These are phyloP conservation scores for Platalea minor DNA, from an alignment of 2,797 vertebrate species.

Conservation along the genomic window DNA sequence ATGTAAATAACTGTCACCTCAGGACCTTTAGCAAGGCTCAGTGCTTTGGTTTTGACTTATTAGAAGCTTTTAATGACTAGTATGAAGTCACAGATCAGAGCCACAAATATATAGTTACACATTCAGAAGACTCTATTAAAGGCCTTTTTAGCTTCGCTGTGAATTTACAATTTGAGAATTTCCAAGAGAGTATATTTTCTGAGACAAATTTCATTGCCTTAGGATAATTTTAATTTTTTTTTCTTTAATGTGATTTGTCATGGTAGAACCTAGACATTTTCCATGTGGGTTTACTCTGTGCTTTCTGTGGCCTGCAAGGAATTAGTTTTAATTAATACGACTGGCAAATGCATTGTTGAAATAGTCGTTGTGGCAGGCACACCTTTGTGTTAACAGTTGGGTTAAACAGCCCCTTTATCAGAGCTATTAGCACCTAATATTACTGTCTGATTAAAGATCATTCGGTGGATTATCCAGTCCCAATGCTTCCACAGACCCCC, in stretches of 20 bases:
- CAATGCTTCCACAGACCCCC: neutral
- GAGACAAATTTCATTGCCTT: conserved; percentile 32
- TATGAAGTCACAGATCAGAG: neutral
- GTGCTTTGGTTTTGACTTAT: neutral
- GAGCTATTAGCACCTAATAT: conserved; percentile 55
- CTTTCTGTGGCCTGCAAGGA: conserved; percentile 29
- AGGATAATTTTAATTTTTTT: neutral
- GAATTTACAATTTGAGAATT: conserved; percentile 37
- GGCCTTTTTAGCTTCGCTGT: conserved; percentile 13
- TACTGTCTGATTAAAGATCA: conserved; percentile 52
- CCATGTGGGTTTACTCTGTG: neutral
- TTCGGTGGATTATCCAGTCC: conserved; percentile 8
- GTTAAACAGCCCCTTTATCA: conserved; percentile 38
- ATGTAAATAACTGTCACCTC: neutral
- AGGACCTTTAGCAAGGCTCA: neutral
- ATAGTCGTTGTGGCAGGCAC: neutral
- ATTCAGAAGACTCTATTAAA: conserved; percentile 5
- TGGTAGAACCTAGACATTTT: conserved; percentile 25
- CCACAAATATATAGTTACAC: conserved; percentile 4
- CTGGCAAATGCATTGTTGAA: conserved; percentile 40
- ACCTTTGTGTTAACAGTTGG: conserved; percentile 37
- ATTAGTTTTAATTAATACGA: conserved; percentile 57
- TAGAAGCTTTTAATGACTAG: conserved; percentile 20
- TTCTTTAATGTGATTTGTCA: conserved; percentile 27
- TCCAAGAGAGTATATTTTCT: conserved; percentile 43